Evolutionary conservation across 2,888 invertebrate species (phyloP).

Genomic region (Anoncus sp.): DNA sequence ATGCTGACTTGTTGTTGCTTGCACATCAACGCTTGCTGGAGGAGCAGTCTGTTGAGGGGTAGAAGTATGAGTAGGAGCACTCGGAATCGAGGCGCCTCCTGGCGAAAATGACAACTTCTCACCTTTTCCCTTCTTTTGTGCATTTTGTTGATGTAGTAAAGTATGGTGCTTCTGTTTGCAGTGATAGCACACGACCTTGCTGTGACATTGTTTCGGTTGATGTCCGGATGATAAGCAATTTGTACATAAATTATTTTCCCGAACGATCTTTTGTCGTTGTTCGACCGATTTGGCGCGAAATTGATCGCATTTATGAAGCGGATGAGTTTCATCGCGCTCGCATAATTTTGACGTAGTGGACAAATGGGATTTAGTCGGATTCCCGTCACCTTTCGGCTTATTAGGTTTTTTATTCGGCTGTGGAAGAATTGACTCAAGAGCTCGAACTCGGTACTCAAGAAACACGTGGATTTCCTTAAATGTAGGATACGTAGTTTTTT

Average conservation of each 20-base stretch:
- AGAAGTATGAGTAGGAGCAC: background rate
- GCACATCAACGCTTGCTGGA: too few species aligned
- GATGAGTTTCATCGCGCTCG: too few species aligned
- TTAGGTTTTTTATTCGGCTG: too few species aligned
- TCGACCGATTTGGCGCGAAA: too few species aligned
- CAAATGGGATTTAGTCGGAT: too few species aligned
- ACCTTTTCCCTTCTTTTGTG: constrained; percentile 6
- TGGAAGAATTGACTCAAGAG: constrained; percentile 7
- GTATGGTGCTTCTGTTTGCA: constrained; percentile 31
- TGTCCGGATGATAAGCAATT: constrained; percentile 32
- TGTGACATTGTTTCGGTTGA: constrained; percentile 26
- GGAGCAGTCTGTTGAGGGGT: background rate
- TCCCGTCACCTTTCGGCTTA: too few species aligned
- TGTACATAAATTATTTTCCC: constrained; percentile 11
- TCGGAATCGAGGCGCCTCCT: constrained; percentile 1
- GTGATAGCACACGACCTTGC: constrained; percentile 31
- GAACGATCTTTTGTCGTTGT: background rate
- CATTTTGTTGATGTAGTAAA: constrained; percentile 18
- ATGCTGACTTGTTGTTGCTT: too few species aligned
- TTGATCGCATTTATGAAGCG: background rate
- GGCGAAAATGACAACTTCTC: constrained; percentile 14
- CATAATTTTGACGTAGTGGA: background rate
- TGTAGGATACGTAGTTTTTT: background rate
- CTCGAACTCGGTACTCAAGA: constrained; percentile 18
- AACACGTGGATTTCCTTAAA: constrained; percentile 4